Base-by-base conservation (phyloP, 2,113 vertebrate genomes). In the Pteruthius melanotis region DNA sequence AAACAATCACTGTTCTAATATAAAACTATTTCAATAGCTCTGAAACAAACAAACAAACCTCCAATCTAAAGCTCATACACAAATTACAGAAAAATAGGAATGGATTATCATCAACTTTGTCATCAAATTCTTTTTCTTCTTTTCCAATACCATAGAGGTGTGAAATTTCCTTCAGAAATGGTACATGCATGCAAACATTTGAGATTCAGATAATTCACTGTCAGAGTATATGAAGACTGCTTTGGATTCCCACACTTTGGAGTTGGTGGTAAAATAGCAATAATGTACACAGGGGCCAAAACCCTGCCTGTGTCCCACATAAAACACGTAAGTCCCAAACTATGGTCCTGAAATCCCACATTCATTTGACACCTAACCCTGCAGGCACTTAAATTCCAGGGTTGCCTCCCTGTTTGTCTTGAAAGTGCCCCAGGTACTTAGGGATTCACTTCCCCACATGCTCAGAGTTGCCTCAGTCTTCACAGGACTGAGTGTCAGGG, bases 361-460 rank as follows among this genome's bases (percentile, higher is more conserved):
- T 94, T 93, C 68, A 81, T 97, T 93, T 93, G 90, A 96, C 89
- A 90, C 64, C 93, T 87, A 86, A 79, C 86, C 93, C 86, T 94
- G 47, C 8, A 1, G 95, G 80, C 89, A 89, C 86, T n/a, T 95
- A 94, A 96, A 97, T 95, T 95, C 86, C 93, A 94, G 64, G 28
- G 22, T 30, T 94, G 68, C 60, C 91, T 96, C 93, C 83, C 76
- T 94, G 39, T 86, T 96, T 92, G 63, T 86, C 88, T 90, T 87
- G 35, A 52, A 92, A 93, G 72, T 71, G 89, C 91, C 69, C 20
- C 40, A 75, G 80, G 83, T 92, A 64, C 72, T 71, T 56, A 37
- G 68, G 69, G 89, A 94, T 93, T 92, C 72, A 84, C 68, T 76
- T 94, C 27, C 75, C 61, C 77, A 90, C 88, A 47, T 78, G 77